Percentiles rank a stretch among this genome's conserved stretches.
Conservation (phyloP, 2,797 vertebrate genomes). For the Momotus momota region DNA sequence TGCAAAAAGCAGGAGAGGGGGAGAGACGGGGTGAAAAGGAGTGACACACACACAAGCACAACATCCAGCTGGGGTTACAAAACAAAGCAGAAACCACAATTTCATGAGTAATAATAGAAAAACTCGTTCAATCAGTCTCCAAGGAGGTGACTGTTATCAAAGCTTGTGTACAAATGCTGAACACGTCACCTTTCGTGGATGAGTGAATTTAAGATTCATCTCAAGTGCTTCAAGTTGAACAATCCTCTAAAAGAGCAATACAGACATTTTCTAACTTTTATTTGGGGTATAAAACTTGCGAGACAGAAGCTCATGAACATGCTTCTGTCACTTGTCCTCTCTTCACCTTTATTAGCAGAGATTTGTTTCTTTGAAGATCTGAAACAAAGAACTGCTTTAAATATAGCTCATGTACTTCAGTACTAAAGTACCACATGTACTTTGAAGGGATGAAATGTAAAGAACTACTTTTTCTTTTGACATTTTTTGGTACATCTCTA, state of each 20-base stretch:
- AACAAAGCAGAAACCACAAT: not conserved
- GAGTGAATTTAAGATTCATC: not conserved
- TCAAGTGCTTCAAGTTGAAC: not conserved
- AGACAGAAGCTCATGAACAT: not conserved
- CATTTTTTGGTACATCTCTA: not conserved
- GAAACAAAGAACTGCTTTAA: not conserved
- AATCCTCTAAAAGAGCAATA: not conserved
- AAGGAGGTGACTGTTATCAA: not conserved
- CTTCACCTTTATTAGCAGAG: not conserved
- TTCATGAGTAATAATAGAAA: not conserved
- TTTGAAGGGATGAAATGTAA: not conserved
- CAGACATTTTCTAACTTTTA: not conserved
- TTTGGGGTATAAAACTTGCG: not conserved
- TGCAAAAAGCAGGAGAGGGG: conserved; percentile 63
- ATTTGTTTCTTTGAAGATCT: not conserved
- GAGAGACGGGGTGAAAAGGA: not conserved
- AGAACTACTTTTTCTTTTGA: not conserved
- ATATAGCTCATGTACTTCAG: not conserved
- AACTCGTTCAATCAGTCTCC: not conserved
- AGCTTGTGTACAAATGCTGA: not conserved
- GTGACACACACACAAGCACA: not conserved
- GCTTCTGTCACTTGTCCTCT: not conserved
- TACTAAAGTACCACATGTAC: not conserved
- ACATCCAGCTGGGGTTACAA: not conserved
- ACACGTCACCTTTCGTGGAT: not conserved